phyloP scores from a whole-genome alignment of 2,797 vertebrate genomes.

The Onychomys arenicola region DNA sequence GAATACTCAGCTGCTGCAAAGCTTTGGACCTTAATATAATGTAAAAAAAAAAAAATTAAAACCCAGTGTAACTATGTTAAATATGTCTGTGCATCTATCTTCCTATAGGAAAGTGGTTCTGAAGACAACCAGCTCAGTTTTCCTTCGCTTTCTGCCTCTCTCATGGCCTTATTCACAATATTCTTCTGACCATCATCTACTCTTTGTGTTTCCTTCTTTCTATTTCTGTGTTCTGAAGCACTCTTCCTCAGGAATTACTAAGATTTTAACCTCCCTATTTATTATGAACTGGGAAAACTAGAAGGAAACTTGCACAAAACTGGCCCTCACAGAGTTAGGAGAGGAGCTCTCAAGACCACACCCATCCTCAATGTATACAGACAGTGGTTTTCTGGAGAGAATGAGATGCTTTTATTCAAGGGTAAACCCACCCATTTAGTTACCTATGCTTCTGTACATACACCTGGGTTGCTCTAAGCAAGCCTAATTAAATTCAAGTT shows the following conservation, averaged over 20 bases:
- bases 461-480: accelerated
- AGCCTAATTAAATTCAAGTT: neutral
- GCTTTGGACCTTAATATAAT: neutral
- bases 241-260: neutral
- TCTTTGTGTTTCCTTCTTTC: neutral
- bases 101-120: neutral
- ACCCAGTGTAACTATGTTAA: neutral
- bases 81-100: neutral
- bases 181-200: neutral
- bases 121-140: neutral
- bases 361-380: neutral
- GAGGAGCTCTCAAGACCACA: neutral
- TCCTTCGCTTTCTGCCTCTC: neutral
- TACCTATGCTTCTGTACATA: neutral
- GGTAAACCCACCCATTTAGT: too few relatives aligned
- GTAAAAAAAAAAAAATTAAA: neutral
- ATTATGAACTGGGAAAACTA: neutral
- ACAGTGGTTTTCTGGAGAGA: neutral
- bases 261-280: too few relatives aligned
- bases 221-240: neutral
- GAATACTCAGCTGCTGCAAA: neutral
- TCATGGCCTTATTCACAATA: neutral
- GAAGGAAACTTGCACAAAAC: neutral
- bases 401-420: neutral
- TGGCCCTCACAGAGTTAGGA: neutral